A percentile compares a stretch with the other conserved stretches of the same genome.
phyloP scores from a whole-genome alignment of 2,888 invertebrate genomes.

The Dorcus hopei region DNA sequence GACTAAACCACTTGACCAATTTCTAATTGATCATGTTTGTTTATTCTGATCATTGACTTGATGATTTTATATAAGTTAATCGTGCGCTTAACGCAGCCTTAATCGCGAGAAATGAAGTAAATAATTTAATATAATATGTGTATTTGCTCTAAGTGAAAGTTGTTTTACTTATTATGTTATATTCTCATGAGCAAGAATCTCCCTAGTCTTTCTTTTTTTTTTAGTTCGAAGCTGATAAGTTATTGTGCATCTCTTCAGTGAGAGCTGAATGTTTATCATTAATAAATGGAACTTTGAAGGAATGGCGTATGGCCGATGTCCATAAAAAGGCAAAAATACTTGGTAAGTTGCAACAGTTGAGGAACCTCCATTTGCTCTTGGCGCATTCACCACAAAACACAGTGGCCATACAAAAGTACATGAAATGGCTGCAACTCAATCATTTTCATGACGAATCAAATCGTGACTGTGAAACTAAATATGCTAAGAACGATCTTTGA shows the following conservation, averaged over 20 bases:
- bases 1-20: too few species aligned
- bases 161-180: background rate
- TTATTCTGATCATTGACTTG: too few species aligned
- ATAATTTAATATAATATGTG: too few species aligned
- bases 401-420: constrained; percentile 15
- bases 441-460: background rate
- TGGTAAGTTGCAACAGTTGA: constrained; percentile 39
- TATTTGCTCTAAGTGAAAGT: background rate
- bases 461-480: background rate
- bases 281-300: constrained; percentile 54
- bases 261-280: constrained; percentile 53
- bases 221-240: constrained; percentile 45
- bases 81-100: too few species aligned
- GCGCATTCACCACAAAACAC: constrained; percentile 35
- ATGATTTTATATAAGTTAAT: too few species aligned
- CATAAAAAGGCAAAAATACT: constrained; percentile 35
- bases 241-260: constrained; percentile 51
- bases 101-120: too few species aligned
- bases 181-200: too few species aligned
- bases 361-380: constrained; percentile 42
- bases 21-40: too few species aligned
- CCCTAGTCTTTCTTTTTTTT: background rate
- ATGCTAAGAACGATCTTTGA: background rate
- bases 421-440: constrained; percentile 14
- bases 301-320: constrained; percentile 50